Evolutionary conservation across 2,113 vertebrate species (phyloP).

Genomic region (Mustela nigripes): DNA sequence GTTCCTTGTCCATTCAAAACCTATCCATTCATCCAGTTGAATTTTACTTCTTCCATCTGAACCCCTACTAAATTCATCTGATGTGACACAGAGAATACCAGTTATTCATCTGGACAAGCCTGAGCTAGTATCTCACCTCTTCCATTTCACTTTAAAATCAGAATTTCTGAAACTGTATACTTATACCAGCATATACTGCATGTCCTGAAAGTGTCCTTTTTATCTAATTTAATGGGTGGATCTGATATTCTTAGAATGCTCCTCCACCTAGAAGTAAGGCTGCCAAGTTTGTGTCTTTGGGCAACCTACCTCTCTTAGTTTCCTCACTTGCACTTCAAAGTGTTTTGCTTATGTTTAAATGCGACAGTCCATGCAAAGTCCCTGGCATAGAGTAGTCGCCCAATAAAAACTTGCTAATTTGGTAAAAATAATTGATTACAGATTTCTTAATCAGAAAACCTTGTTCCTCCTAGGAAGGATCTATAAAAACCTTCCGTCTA

Average conservation of each 20-base stretch:
- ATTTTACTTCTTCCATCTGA: background rate
- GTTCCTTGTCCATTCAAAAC: background rate
- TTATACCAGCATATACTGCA: background rate
- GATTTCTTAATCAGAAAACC: background rate
- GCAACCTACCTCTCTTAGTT: background rate
- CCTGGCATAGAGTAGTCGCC: background rate
- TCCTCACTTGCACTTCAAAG: background rate
- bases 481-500: background rate
- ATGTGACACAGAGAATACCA: background rate
- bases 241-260: background rate
- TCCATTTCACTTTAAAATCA: background rate
- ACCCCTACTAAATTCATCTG: background rate
- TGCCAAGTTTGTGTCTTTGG: background rate
- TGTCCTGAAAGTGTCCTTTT: background rate
- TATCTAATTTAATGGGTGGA: background rate
- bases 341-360: slow-evolving; percentile 25
- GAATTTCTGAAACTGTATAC: background rate
- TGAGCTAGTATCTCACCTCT: background rate
- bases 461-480: background rate
- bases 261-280: background rate
- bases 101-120: background rate
- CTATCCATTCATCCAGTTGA: background rate
- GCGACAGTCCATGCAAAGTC: background rate
- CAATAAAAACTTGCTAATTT: slow-evolving; percentile 28
- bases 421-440: background rate